A percentile compares a stretch with the other conserved stretches of the same genome.
Evolutionary conservation across 2,113 vertebrate genomes (phyloP).

Genomic region (Halichoerus grypus): DNA sequence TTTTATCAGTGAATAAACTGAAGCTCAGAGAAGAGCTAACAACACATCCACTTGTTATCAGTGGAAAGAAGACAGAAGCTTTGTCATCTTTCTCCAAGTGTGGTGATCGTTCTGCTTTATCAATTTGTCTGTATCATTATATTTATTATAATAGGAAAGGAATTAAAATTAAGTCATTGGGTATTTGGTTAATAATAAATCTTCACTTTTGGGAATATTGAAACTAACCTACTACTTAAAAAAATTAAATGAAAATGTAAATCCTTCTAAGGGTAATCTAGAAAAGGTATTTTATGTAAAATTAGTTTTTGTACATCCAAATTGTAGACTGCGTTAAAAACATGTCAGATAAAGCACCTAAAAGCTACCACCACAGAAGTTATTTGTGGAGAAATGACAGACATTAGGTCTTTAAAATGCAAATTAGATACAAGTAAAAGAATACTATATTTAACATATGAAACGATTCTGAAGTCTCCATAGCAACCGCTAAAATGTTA

Average conservation of each 20-base stretch:
- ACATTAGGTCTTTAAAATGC: conserved; percentile 68
- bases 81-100: neutral
- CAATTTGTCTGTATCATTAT: neutral
- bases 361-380: neutral
- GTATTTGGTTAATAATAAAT: neutral
- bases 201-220: neutral
- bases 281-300: neutral
- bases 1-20: neutral
- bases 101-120: neutral
- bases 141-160: neutral
- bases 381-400: conserved; percentile 19
- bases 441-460: conserved; percentile 66
- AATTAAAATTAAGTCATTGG: neutral
- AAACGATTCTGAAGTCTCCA: conserved; percentile 74
- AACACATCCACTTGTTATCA: neutral
- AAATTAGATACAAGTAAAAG: conserved; percentile 76
- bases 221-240: neutral
- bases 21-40: too few species aligned
- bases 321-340: neutral
- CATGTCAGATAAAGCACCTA: neutral
- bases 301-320: neutral
- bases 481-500: conserved; percentile 71
- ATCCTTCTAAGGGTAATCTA: neutral
- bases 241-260: neutral
- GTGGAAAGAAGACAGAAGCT: too few species aligned